These are phyloP conservation scores for Polyploca ridens DNA, from an alignment of 2,888 invertebrate species.

Conservation along the genomic window DNA sequence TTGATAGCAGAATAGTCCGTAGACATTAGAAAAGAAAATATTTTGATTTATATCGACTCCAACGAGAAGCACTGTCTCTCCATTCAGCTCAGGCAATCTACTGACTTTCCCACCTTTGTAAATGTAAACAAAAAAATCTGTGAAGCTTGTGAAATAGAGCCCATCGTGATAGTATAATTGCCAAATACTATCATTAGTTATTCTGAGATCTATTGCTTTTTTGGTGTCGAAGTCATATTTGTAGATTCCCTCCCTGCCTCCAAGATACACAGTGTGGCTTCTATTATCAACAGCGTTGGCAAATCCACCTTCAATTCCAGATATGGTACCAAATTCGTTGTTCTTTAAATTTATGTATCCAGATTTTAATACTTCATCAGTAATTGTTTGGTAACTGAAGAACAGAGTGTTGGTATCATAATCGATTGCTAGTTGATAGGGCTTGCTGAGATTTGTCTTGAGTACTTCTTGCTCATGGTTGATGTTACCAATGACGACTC, in stretches of 20 bases:
- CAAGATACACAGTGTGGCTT: conserved; percentile 46
- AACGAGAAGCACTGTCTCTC: not conserved
- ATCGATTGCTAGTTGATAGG: conserved; percentile 53
- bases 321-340: conserved; percentile 37
- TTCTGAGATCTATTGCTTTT: conserved; percentile 30
- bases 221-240: conserved; percentile 44
- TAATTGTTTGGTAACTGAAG: conserved; percentile 41
- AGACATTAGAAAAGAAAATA: not conserved
- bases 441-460: conserved; percentile 31
- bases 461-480: conserved; percentile 30
- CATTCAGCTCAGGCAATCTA: not conserved
- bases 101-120: not conserved
- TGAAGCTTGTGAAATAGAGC: conserved; percentile 46
- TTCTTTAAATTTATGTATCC: conserved; percentile 47
- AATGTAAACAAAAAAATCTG: too few species aligned
- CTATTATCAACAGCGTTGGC: conserved; percentile 47
- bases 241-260: conserved; percentile 49
- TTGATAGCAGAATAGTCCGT: not conserved
- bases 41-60: conserved; percentile 1
- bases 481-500: not conserved
- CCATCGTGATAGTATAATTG: conserved; percentile 51
- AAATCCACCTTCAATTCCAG: conserved; percentile 45
- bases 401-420: conserved; percentile 48
- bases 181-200: conserved; percentile 45
- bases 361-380: conserved; percentile 33